These are phyloP conservation scores for Dryoscopus gambensis DNA, from an alignment of 2,113 vertebrate genomes.

Conservation along the genomic window DNA sequence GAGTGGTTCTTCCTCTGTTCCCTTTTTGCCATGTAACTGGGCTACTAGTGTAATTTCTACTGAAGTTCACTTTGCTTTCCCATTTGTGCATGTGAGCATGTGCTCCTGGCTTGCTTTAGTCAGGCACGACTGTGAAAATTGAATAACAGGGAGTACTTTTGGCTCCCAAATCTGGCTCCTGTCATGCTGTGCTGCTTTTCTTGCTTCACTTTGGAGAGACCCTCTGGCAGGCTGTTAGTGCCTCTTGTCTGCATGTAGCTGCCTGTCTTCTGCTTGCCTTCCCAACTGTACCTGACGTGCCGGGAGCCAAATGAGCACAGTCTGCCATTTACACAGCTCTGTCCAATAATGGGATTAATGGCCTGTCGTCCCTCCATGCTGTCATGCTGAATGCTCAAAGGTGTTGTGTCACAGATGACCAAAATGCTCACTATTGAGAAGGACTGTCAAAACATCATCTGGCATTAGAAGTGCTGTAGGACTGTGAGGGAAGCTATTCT, in stretches of 20 bases:
- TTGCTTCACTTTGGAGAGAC: not conserved
- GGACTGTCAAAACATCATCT: not conserved
- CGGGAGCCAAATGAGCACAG: not conserved
- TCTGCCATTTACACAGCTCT: not conserved
- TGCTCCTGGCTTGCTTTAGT: not conserved
- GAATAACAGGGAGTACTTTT: not conserved
- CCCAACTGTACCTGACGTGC: not conserved
- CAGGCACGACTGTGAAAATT: not conserved
- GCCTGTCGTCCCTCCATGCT: not conserved
- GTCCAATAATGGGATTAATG: not conserved
- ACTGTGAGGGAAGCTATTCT: not conserved
- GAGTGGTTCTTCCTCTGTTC: not conserved
- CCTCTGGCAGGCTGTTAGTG: not conserved
- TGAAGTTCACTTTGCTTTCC: not conserved
- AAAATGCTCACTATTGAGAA: not conserved
- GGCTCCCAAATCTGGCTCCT: not conserved
- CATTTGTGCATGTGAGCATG: not conserved
- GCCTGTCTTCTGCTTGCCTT: not conserved
- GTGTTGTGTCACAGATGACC: not conserved
- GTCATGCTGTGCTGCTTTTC: not conserved
- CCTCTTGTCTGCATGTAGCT: not conserved
- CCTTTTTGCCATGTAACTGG: not conserved
- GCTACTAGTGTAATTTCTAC: not conserved
- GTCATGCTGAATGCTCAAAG: not conserved
- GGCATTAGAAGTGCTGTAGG: not conserved